phyloP scores from a whole-genome alignment of 92 coral and sea anemone genomes.

The Epizoanthus rinbou region DNA sequence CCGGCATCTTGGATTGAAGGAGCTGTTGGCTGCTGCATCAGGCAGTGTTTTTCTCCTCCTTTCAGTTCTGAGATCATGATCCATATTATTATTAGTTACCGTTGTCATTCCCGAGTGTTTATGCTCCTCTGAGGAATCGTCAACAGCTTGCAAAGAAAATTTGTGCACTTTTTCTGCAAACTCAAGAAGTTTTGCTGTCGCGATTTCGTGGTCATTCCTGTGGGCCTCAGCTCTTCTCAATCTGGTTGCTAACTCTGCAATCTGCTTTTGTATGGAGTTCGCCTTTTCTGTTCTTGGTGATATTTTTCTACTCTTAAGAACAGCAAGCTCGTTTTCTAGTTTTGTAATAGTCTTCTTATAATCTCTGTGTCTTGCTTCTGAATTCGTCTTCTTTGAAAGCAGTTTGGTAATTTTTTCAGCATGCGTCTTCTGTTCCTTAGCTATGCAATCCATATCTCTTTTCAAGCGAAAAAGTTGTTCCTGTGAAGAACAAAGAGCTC shows the following conservation, averaged over 20 bases:
- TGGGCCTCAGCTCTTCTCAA: neutral
- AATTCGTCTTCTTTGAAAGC: neutral
- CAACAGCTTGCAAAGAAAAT: neutral
- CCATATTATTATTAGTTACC: too few species aligned
- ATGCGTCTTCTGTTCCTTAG: neutral
- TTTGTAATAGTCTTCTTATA: neutral
- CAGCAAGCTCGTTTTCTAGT: neutral
- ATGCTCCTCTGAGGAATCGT: neutral
- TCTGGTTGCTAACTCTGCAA: neutral
- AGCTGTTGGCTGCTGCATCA: neutral
- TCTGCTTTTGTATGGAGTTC: neutral
- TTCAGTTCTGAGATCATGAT: too few species aligned
- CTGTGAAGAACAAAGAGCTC: neutral
- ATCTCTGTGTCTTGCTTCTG: neutral
- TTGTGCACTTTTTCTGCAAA: constrained; percentile 16
- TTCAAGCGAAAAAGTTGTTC: constrained; percentile 20
- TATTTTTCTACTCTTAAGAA: neutral
- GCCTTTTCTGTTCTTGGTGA: neutral
- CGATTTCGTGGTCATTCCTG: neutral
- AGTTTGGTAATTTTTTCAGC: neutral
- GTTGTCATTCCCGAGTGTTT: too few species aligned
- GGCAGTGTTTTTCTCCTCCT: too few species aligned
- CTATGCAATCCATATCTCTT: neutral
- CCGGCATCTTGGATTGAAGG: neutral
- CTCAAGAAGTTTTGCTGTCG: constrained; percentile 1